A percentile compares a stretch with the other conserved stretches of the same genome.
Evolutionary conservation across 2,888 invertebrate genomes (phyloP).

Genomic region (Drosophila suboccidentalis): DNA sequence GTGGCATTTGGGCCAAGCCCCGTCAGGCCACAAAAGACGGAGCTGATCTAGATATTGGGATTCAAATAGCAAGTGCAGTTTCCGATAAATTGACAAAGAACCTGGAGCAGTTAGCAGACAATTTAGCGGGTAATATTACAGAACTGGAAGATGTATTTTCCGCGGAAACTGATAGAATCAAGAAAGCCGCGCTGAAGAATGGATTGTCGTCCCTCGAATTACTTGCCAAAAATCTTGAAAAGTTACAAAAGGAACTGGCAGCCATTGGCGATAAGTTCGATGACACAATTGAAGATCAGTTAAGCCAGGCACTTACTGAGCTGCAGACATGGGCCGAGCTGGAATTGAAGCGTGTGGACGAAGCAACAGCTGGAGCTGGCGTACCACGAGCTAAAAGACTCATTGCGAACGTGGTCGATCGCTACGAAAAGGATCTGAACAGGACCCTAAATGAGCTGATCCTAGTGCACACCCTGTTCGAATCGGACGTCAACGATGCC

Average conservation of each 20-base stretch:
- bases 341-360: slow-evolving; percentile 30
- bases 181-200: slow-evolving; percentile 15
- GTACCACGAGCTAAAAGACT: slow-evolving; percentile 14
- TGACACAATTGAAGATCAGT: not conserved
- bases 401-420: slow-evolving; percentile 13
- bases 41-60: not conserved
- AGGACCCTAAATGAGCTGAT: slow-evolving; percentile 25
- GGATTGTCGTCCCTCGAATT: slow-evolving; percentile 13
- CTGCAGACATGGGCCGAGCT: slow-evolving; percentile 31
- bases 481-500: slow-evolving; percentile 10
- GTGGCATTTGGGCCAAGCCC: slow-evolving; percentile 14
- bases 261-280: slow-evolving; percentile 10
- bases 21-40: slow-evolving; percentile 14
- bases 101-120: not conserved
- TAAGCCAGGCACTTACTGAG: too few relatives aligned
- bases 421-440: not conserved
- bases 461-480: slow-evolving; percentile 6
- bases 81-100: not conserved
- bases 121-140: not conserved
- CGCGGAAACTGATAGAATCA: not conserved
- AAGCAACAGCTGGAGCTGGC: slow-evolving; percentile 25
- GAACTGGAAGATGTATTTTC: not conserved
- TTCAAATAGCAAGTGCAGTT: slow-evolving; percentile 17
- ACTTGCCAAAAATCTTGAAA: not conserved
- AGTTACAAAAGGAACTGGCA: slow-evolving; percentile 6